Evolutionary conservation across 2,113 vertebrate genomes (phyloP).

Genomic region (Muntiacus reevesi): DNA sequence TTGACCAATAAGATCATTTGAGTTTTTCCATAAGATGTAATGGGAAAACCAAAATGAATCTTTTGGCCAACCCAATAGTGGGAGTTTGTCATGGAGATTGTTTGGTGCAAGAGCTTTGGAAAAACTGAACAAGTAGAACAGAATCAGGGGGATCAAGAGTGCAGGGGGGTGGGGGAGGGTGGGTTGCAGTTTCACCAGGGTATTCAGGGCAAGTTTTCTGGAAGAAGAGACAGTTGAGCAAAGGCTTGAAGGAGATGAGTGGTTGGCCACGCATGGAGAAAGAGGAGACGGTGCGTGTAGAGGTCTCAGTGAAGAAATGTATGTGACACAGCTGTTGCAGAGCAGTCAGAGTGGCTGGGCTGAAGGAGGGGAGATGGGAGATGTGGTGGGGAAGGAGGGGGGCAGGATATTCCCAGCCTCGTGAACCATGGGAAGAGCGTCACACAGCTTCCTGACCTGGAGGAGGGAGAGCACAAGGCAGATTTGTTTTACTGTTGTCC

Average conservation of each 20-base stretch:
- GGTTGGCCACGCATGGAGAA: background rate
- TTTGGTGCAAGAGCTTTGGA: background rate
- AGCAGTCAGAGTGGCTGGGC: background rate
- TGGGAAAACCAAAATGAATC: background rate
- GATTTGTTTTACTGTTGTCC: background rate
- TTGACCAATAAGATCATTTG: background rate
- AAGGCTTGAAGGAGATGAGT: background rate
- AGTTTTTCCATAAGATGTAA: background rate
- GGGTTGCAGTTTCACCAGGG: background rate
- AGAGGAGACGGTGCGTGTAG: background rate
- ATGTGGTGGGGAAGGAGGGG: fast-evolving
- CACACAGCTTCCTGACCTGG: no score
- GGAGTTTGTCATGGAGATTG: background rate
- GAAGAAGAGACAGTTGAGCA: background rate
- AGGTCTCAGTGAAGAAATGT: background rate
- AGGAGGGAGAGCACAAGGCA: no score
- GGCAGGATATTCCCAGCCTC: no score
- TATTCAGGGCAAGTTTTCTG: background rate
- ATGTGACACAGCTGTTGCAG: background rate
- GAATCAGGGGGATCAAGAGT: background rate
- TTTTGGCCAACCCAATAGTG: background rate
- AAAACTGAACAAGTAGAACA: background rate
- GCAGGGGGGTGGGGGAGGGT: background rate
- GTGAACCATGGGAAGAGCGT: fast-evolving
- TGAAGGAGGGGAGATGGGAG: background rate